Evolutionary conservation across 2,113 vertebrate species (phyloP), one percentile per base, ranked within the genome.

Genomic region (Vidua chalybeata): DNA sequence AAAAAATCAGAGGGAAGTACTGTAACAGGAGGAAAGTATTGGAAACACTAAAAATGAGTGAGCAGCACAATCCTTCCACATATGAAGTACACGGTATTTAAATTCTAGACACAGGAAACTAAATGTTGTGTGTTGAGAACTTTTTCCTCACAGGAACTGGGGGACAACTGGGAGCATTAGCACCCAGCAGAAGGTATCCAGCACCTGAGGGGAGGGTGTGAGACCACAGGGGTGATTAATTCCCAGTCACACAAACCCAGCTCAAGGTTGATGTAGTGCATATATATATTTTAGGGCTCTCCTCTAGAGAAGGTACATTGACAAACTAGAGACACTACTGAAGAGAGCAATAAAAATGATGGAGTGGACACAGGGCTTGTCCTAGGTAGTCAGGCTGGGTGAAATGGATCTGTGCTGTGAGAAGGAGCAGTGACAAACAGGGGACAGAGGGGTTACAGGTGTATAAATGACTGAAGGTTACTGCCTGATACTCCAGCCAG

Each of bases 271-370:
- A 89, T 77, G 37, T 19, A 75, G 37, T 78, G 26, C 62, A 66
- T 61, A 45, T 75, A 59, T 88, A 73, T 88, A 56, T 94, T 84
- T 89, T 96, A 79, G 83, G 73, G 49, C 66, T 84, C 48, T 87
- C 73, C 61, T 93, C 77, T 92, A 30, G n/a, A 37, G 90, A 66
- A 89, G n/a, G 69, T 28, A 81, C 66, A 49, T 84, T 90, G 94
- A 95, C 90, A 92, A 97, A 96, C 88, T 92, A 11, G 89, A 95
- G 69, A 78, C 39, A 28, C 88, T 78, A 46, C 90, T 61, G 92
- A 87, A 46, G 95, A 87, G 73, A 68, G 79, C 88, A 81, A 87
- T 97, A 96, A 96, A 95, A 93, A 93, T 95, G 95, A 97, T 90
- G 21, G 80, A 97, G 88, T 87, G 79, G 83, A 78, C 86, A 35